Evolutionary conservation across 2,888 invertebrate genomes (phyloP).

Genomic region (Galeopsomyia nigrocyanea): DNA sequence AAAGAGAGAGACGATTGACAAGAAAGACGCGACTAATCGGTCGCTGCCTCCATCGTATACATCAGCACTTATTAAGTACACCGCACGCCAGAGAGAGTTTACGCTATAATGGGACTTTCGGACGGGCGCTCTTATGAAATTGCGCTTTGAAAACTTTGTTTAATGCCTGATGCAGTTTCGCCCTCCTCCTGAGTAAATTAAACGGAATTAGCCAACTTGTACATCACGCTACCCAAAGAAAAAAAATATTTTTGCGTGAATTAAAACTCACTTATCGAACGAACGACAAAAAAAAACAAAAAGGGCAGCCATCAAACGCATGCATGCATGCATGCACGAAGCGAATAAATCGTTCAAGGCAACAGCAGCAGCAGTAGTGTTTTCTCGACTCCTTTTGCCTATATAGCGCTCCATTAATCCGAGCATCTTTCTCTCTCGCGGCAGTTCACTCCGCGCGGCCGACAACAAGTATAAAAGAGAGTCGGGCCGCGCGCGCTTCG

Average conservation of each 20-base stretch:
- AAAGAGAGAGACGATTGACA: neutral
- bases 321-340: too few relatives aligned
- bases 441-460: neutral
- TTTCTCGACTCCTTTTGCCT: neutral
- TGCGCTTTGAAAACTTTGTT: conserved; percentile 4
- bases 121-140: neutral
- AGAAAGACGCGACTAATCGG: conserved; percentile 30
- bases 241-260: too few relatives aligned
- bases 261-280: too few relatives aligned
- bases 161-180: neutral
- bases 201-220: neutral
- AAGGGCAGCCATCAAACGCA: too few relatives aligned
- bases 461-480: too few relatives aligned
- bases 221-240: too few relatives aligned
- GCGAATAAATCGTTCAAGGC: too few relatives aligned
- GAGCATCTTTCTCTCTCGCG: neutral
- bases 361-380: too few relatives aligned
- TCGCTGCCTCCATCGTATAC: conserved; percentile 20
- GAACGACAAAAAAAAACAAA: too few relatives aligned
- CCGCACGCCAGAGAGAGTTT: neutral
- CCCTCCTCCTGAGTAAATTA: neutral
- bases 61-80: conserved; percentile 28
- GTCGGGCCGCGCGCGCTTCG: conserved; percentile 6
- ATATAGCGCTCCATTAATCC: conserved; percentile 9
- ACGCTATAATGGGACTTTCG: conserved; percentile 3